These are phyloP conservation scores for Calyptommatus sinebrachiatus DNA, from an alignment of 2,113 vertebrate species.

Conservation along the genomic window DNA sequence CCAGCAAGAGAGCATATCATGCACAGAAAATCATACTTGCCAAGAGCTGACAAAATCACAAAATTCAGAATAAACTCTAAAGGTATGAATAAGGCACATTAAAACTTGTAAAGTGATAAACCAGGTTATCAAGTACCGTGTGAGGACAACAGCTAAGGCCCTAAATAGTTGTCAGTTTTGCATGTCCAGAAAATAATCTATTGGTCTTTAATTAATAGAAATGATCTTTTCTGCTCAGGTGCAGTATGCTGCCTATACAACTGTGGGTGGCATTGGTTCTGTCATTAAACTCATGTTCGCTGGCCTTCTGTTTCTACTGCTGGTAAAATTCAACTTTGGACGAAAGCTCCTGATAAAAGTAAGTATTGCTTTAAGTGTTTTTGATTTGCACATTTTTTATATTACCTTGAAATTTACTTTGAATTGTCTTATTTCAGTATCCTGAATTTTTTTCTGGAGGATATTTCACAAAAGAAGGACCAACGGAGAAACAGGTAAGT, in stretches of 20 bases:
- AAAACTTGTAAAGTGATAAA: too few relatives aligned
- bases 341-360: constrained; percentile 90
- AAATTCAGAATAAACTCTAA: too few relatives aligned
- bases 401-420: constrained; percentile 20
- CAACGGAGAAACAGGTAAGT: constrained; percentile 90
- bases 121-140: too few relatives aligned
- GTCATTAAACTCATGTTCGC: constrained; percentile 86
- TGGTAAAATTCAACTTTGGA: constrained; percentile 88
- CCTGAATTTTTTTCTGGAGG: constrained; percentile 93
- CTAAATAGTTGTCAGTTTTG: too few relatives aligned
- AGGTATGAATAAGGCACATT: too few relatives aligned
- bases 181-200: too few relatives aligned
- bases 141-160: too few relatives aligned
- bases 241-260: constrained; percentile 85
- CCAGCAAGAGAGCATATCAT: too few relatives aligned
- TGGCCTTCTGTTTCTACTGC: constrained; percentile 86
- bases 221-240: constrained; percentile 70
- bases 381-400: background rate
- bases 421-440: constrained; percentile 67
- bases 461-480: constrained; percentile 84
- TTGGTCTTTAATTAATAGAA: background rate
- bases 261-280: constrained; percentile 80
- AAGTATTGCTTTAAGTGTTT: constrained; percentile 56
- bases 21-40: too few relatives aligned
- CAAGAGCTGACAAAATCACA: too few relatives aligned